Base-by-base conservation (phyloP, 2,888 invertebrate species). In the Amblyjoppa fuscipennis region DNA sequence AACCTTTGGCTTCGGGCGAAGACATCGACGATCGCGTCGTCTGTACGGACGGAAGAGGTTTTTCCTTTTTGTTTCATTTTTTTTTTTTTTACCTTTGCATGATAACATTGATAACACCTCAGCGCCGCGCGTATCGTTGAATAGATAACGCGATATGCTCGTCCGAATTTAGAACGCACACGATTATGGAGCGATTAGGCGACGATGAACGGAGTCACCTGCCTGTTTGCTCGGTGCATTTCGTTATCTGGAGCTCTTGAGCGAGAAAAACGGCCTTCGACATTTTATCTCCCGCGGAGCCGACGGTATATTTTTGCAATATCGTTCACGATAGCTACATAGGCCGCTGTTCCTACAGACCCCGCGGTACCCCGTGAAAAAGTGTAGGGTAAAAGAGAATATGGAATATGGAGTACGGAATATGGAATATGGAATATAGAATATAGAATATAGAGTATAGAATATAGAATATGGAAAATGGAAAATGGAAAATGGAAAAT, bases 21-120 rank as follows among this genome's bases (percentile, higher is more conserved):
- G 75, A 79, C 66, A 79, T 82, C 75, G 82, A 82, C 31, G 68
- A 85, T 71, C 78, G 79, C 79, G 79, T 71, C 51, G 51, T 51
- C 51, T 78, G 75, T 51, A 34, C 51, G 6, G 2, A 13, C 41
- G 51, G 31, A 49, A 80, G 71, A 45, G 45, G 3, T 13, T 45
- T 41, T 41, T 34, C 75, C 9, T 51, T 11, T 16, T 5, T 79
- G 56, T 28, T 31, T 76, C 20, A 20, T 20, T 16, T 51, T 53
- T 66, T 41, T 38, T 6, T 4, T 9, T 38, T 11, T 64, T 59
- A n/a, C 61, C 25, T n/a, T 31, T 13, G 13, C 25, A 66, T 51
- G 13, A 66, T 16, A 4, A 45, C 4, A 45, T 5, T 45, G 51
- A 51, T 66, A 25, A 56, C 1, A 3, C 41, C 45, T n/a, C 38